Conservation (phyloP, 2,113 vertebrate genomes). For the Pseudorectes ferrugineus region DNA sequence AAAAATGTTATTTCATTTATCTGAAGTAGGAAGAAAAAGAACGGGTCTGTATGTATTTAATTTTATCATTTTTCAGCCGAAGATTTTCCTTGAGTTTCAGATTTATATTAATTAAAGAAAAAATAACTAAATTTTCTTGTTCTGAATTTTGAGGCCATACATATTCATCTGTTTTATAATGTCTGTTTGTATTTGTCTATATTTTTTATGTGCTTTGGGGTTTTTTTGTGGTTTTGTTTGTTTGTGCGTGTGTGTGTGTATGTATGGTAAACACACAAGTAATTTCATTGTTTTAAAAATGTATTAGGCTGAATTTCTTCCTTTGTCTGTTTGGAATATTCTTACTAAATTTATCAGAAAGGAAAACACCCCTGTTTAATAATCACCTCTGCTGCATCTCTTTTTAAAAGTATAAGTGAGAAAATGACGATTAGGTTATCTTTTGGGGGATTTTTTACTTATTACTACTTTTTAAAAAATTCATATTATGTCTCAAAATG, state of each 20-base stretch:
- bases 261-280: not conserved
- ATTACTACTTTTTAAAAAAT: not conserved
- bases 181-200: not conserved
- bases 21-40: not conserved
- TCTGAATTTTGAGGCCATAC: not conserved
- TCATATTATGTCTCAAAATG: not conserved
- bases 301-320: not conserved
- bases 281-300: not conserved
- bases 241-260: not conserved
- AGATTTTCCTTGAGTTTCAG: not conserved
- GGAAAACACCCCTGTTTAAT: not conserved
- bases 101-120: not conserved
- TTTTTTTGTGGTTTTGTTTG: not conserved
- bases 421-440: not conserved
- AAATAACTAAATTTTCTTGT: not conserved
- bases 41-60: not conserved
- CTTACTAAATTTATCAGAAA: not conserved
- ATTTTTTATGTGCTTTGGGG: not conserved
- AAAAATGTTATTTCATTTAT: not conserved
- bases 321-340: not conserved
- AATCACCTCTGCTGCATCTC: not conserved
- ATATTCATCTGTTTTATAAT: not conserved
- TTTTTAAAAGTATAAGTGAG: not conserved
- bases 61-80: not conserved
- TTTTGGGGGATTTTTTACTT: not conserved